Base-by-base conservation (phyloP, 2,113 vertebrate genomes). In the Eupsittula cactorum region DNA sequence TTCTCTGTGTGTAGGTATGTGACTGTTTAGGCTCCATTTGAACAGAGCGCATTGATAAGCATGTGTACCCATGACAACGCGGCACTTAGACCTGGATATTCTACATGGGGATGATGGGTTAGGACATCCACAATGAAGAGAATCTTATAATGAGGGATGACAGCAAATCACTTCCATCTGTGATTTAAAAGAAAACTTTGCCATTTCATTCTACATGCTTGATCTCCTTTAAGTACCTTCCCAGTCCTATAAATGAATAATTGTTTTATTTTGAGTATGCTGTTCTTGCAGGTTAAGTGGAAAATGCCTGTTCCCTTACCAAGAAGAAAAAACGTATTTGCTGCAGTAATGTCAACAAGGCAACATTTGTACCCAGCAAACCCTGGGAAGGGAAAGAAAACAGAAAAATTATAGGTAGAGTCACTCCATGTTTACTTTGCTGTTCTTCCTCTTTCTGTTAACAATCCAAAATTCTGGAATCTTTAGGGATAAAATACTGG, bases 131-230 rank as follows among this genome's bases (percentile, higher is more conserved):
- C 92, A 89, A 62, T 27, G 50, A 82, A 1, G 5, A 81, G 87
- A n/a, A 73, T 82, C 84, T 95, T 91, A 84, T 90, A 88, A 87
- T 19, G 60, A 79, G 60, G 29, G 67, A 69, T 74, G 80, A 86
- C 88, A 88, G 90, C 25, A 52, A 85, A 97, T 90, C 77, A 75
- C 53, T 83, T 82, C 53, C 21, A 57, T 74, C 73, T 69, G 27
- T 86, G 70, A 94, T 74, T 85, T 29, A 82, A 93, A 96, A 89
- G 81, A 95, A 96, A 97, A 88, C 89, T 91, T 94, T 96, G 82
- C 81, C 85, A 83, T 85, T 82, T 81, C 68, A 49, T 86, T 82
- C 90, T 85, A 63, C 31, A 12, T 71, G 65, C 90, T 91, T 90
- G 90, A 88, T 92, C 82, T 70, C 39, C 59, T 92, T n/a, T 23